Percentiles rank a stretch among this genome's conserved stretches.
These are phyloP conservation scores for Unio delphinus DNA, from an alignment of 2,888 invertebrate species.

Conservation along the genomic window DNA sequence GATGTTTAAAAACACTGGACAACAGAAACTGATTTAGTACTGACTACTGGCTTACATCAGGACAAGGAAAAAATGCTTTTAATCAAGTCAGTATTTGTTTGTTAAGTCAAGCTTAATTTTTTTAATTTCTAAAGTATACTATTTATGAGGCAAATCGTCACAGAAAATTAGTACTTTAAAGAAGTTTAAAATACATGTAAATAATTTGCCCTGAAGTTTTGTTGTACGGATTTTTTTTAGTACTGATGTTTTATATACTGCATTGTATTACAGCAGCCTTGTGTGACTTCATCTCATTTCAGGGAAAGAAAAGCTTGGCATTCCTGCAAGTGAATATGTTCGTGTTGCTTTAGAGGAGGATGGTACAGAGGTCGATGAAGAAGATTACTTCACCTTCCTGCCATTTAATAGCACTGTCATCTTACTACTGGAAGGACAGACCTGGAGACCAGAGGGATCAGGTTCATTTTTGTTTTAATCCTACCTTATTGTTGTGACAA, in stretches of 20 bases:
- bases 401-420: constrained; percentile 82
- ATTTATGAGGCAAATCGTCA: background rate
- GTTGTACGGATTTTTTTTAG: background rate
- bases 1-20: too few species aligned
- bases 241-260: background rate
- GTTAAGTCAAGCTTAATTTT: too few species aligned
- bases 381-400: constrained; percentile 92
- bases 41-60: too few species aligned
- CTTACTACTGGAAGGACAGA: constrained; percentile 41
- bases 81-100: too few species aligned
- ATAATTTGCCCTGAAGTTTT: background rate
- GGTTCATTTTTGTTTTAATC: background rate
- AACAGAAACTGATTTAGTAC: too few species aligned
- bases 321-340: constrained; percentile 24
- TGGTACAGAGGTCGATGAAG: constrained; percentile 95
- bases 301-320: constrained; percentile 52
- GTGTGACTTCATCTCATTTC: constrained; percentile 6
- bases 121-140: too few species aligned
- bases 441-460: constrained; percentile 38
- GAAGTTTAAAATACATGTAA: background rate
- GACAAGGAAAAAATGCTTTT: too few species aligned
- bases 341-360: constrained; percentile 90
- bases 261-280: background rate
- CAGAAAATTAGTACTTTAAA: background rate
- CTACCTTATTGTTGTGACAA: too few species aligned